These are phyloP conservation scores for Nibea coibor DNA, from an alignment of 2,113 vertebrate genomes.

Conservation along the genomic window DNA sequence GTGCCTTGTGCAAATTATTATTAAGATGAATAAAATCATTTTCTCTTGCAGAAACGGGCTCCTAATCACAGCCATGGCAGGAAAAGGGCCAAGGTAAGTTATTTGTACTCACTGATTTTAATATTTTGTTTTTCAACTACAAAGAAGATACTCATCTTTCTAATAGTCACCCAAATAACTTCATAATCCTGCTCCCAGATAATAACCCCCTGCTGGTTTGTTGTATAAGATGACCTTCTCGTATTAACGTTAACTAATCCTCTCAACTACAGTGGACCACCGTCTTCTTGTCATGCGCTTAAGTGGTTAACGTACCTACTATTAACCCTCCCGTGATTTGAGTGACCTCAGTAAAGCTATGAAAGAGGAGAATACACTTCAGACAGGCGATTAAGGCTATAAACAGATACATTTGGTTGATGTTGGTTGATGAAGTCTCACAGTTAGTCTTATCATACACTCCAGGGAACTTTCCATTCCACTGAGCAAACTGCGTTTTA, in stretches of 20 bases:
- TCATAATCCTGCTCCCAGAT: slow-evolving; percentile 9
- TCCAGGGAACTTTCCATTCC: neutral
- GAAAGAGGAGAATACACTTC: neutral
- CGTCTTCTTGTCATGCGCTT: slow-evolving; percentile 32
- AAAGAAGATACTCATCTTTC: slow-evolving; percentile 4
- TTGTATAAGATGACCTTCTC: slow-evolving; percentile 19
- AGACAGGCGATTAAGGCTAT: neutral
- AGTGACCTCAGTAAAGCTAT: slow-evolving; percentile 12
- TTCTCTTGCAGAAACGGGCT: slow-evolving; percentile 87
- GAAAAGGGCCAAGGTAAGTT: slow-evolving; percentile 95
- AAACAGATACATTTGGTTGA: neutral
- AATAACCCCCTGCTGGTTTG: slow-evolving; percentile 5
- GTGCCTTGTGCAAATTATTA: neutral
- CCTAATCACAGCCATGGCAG: slow-evolving; percentile 94
- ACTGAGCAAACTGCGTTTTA: neutral
- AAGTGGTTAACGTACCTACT: slow-evolving; percentile 22
- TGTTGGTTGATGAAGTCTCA: neutral
- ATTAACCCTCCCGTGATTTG: neutral
- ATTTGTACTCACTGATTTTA: neutral
- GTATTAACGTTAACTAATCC: slow-evolving; percentile 46
- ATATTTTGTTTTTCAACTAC: neutral
- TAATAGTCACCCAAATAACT: slow-evolving; percentile 19
- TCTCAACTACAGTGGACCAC: slow-evolving; percentile 44
- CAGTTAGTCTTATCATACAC: neutral
- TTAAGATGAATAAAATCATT: neutral